These are phyloP conservation scores for Actenoides lindsayi DNA, from an alignment of 2,113 vertebrate species.

Conservation along the genomic window DNA sequence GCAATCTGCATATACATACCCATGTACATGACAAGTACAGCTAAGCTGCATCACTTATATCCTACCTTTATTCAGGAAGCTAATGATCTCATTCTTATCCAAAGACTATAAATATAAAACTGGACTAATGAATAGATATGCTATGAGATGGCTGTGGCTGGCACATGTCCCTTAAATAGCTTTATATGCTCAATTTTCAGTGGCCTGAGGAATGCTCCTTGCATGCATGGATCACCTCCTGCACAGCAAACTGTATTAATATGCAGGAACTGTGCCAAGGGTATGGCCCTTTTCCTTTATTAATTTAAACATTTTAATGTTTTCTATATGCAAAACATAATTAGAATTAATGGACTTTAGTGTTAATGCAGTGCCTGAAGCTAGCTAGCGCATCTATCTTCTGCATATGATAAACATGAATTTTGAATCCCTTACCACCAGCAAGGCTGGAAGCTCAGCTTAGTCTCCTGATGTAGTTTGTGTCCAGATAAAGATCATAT, in stretches of 20 bases:
- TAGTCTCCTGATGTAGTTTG: slow-evolving; percentile 18
- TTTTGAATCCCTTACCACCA: slow-evolving; percentile 49
- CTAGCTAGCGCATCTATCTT: slow-evolving; percentile 38
- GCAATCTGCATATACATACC: not conserved
- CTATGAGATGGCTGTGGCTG: not conserved
- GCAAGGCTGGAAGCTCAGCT: slow-evolving; percentile 30
- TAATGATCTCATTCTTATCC: not conserved
- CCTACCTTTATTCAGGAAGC: not conserved
- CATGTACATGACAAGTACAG: not conserved
- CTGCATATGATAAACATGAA: slow-evolving; percentile 15
- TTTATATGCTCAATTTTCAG: not conserved
- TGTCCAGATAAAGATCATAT: slow-evolving; percentile 50
- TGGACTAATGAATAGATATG: not conserved
- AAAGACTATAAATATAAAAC: not conserved
- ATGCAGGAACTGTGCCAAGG: slow-evolving; percentile 43
- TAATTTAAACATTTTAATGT: slow-evolving; percentile 70
- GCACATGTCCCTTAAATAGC: not conserved
- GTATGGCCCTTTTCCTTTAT: slow-evolving; percentile 39
- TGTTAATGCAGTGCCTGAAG: slow-evolving; percentile 52
- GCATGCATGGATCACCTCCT: slow-evolving; percentile 21
- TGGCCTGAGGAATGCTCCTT: slow-evolving; percentile 10
- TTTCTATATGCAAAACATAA: slow-evolving; percentile 62
- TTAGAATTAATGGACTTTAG: slow-evolving; percentile 60
- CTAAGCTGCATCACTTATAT: not conserved
- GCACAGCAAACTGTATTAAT: slow-evolving; percentile 6